These are phyloP conservation scores for Orussus abietinus DNA, from an alignment of 1,140 invertebrate genomes.

Conservation along the genomic window DNA sequence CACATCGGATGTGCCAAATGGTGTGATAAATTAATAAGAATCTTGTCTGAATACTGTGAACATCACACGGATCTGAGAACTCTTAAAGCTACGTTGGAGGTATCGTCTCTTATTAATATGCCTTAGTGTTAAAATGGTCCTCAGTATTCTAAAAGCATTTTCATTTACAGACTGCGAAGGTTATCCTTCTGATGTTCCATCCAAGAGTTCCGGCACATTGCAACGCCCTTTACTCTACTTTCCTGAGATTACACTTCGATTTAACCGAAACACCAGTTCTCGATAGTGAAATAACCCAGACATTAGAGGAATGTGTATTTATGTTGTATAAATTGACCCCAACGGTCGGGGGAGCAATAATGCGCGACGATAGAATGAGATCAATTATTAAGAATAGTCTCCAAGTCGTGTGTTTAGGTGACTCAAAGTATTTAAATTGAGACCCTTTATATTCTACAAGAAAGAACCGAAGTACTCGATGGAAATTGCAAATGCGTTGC, in stretches of 20 bases:
- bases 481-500: too few species aligned
- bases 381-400: constrained; percentile 25
- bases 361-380: constrained; percentile 35
- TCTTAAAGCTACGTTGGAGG: constrained; percentile 39
- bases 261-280: constrained; percentile 38
- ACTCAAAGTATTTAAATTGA: constrained; percentile 35
- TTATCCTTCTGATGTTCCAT: constrained; percentile 33
- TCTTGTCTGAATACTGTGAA: constrained; percentile 44
- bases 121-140: constrained; percentile 1
- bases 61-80: constrained; percentile 42
- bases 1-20: constrained; percentile 42
- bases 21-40: constrained; percentile 35
- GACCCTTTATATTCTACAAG: too few species aligned
- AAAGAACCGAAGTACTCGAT: too few species aligned
- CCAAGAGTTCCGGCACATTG: constrained; percentile 32
- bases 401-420: constrained; percentile 20
- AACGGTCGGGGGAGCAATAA: constrained; percentile 30
- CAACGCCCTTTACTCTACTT: constrained; percentile 31
- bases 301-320: constrained; percentile 40
- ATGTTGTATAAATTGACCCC: constrained; percentile 39
- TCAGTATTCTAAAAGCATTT: constrained; percentile 3
- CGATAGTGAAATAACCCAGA: constrained; percentile 37
- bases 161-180: constrained; percentile 32
- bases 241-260: constrained; percentile 39
- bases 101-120: constrained; percentile 18